phyloP scores from a whole-genome alignment of 2,797 vertebrate species.

The Heteromormyrus szaboi region DNA sequence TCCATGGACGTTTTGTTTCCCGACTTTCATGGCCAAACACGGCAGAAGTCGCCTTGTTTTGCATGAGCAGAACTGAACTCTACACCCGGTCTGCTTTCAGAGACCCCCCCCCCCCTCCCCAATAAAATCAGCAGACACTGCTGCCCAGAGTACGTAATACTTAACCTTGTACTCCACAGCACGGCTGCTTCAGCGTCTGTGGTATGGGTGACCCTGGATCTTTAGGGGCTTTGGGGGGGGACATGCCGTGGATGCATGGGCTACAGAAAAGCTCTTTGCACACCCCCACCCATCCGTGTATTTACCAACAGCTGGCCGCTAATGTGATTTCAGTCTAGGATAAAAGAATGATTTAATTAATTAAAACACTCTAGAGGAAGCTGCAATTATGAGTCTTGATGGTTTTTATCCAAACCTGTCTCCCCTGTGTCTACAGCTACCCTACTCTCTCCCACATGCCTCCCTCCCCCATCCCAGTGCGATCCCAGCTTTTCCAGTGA shows the following conservation, averaged over 20 bases:
- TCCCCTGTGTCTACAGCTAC: slow-evolving; percentile 21
- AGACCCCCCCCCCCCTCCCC: background rate
- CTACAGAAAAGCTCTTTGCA: slow-evolving; percentile 25
- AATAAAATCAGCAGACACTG: background rate
- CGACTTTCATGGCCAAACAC: background rate
- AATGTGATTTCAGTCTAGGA: slow-evolving; percentile 40
- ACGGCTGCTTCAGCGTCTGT: background rate
- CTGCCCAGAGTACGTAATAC: background rate
- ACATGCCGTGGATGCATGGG: slow-evolving; percentile 30
- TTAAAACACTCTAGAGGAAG: slow-evolving; percentile 43
- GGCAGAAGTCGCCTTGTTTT: background rate
- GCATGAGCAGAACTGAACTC: background rate
- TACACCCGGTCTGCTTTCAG: background rate
- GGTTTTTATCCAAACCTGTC: slow-evolving; percentile 39
- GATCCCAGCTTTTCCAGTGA: slow-evolving; percentile 29
- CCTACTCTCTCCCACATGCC: slow-evolving; percentile 4
- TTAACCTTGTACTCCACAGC: background rate
- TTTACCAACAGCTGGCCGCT: slow-evolving; percentile 43
- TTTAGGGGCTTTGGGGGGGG: slow-evolving; percentile 26
- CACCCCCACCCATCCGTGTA: slow-evolving; percentile 23
- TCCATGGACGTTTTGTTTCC: background rate
- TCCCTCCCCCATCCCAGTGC: slow-evolving; percentile 18
- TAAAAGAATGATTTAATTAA: slow-evolving; percentile 47
- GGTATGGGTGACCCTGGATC: background rate
- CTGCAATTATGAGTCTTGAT: slow-evolving; percentile 46